Evolutionary conservation across 2,888 invertebrate species (phyloP).

Genomic region (Torymus texanus): DNA sequence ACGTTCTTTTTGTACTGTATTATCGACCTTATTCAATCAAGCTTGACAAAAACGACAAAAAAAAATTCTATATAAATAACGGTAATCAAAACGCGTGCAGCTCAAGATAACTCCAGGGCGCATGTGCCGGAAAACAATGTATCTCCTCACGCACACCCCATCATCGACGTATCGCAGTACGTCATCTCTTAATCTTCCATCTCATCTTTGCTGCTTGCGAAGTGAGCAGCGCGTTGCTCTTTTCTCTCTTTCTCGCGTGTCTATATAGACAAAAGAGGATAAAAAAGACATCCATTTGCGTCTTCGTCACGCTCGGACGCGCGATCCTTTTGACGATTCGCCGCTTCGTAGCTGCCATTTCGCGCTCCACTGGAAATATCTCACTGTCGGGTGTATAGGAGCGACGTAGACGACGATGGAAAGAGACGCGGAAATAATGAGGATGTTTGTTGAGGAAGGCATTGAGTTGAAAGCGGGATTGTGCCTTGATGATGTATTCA

Average conservation of each 20-base stretch:
- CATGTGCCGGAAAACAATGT: slow-evolving; percentile 17
- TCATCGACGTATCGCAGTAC: not conserved
- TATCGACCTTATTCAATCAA: too few relatives aligned
- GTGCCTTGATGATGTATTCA: too few relatives aligned
- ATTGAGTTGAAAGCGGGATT: too few relatives aligned
- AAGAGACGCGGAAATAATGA: too few relatives aligned
- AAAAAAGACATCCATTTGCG: not conserved
- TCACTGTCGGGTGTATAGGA: too few relatives aligned
- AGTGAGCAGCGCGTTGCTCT: too few relatives aligned
- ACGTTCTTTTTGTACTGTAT: too few relatives aligned
- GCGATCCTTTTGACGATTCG: not conserved
- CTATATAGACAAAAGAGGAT: not conserved
- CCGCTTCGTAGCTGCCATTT: not conserved
- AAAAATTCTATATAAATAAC: not conserved
- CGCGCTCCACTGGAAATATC: slow-evolving; percentile 3
- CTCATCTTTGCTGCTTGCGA: not conserved
- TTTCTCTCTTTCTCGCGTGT: too few relatives aligned
- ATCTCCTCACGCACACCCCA: not conserved
- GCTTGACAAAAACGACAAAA: too few relatives aligned
- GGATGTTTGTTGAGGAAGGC: too few relatives aligned
- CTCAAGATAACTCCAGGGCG: not conserved
- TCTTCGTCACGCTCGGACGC: slow-evolving; percentile 3
- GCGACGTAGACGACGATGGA: too few relatives aligned
- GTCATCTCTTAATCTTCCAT: slow-evolving; percentile 27
- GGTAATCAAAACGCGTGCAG: not conserved